Conservation (phyloP, 2,113 vertebrate genomes). For the Pampusana beccarii region DNA sequence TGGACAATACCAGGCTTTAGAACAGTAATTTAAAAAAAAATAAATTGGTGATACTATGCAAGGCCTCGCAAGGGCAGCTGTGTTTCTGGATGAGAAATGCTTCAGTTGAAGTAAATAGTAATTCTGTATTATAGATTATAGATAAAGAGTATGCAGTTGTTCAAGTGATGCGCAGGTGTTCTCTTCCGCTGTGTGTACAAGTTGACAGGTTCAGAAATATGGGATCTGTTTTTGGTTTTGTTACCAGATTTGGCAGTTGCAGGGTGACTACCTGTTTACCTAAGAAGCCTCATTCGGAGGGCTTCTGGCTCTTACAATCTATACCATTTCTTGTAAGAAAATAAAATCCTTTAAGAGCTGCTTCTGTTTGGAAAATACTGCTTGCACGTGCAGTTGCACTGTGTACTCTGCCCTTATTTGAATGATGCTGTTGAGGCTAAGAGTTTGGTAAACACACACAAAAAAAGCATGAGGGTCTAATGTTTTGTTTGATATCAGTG, state of each 20-base stretch:
- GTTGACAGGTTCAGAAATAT: not conserved
- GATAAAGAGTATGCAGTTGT: not conserved
- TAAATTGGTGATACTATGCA: accelerated
- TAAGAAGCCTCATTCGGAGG: not conserved
- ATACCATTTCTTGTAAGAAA: not conserved
- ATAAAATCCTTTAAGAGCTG: not conserved
- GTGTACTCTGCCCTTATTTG: not conserved
- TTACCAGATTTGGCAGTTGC: not conserved
- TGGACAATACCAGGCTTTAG: not conserved
- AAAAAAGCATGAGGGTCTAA: not conserved
- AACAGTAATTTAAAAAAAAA: not conserved
- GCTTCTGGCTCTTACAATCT: not conserved
- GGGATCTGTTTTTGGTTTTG: not conserved
- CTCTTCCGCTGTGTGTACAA: not conserved
- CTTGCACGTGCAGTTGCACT: not conserved
- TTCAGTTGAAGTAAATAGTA: not conserved
- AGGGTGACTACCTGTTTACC: not conserved
- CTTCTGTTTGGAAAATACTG: not conserved
- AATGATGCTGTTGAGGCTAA: not conserved
- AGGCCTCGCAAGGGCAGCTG: not conserved
- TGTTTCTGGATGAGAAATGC: not conserved
- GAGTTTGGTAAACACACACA: not conserved
- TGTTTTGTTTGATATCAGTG: not conserved
- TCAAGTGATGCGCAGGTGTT: not conserved
- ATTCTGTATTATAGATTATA: not conserved